Conservation (phyloP, 1,140 invertebrate species). For the Pachypsylla venusta region DNA sequence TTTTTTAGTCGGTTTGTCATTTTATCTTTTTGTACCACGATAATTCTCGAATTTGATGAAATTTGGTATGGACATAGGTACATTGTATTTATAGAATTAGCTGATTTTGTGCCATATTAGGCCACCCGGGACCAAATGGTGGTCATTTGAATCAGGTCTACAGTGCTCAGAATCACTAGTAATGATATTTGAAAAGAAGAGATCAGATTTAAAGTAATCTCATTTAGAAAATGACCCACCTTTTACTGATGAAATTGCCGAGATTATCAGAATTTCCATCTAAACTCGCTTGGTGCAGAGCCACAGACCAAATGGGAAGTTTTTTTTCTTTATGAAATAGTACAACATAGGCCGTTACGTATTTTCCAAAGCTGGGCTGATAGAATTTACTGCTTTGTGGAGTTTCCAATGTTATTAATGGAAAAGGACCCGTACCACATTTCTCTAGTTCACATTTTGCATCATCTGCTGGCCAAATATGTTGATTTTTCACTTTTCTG, state of each 20-base stretch:
- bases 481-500: background rate
- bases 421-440: background rate
- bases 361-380: background rate
- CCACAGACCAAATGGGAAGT: constrained; percentile 8
- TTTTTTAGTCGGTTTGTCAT: too few relatives aligned
- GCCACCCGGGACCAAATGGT: too few relatives aligned
- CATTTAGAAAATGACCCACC: too few relatives aligned
- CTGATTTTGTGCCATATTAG: too few relatives aligned
- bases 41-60: too few relatives aligned
- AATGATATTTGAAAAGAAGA: too few relatives aligned
- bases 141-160: too few relatives aligned
- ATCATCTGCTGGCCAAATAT: background rate
- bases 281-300: constrained; percentile 2
- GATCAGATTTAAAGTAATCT: too few relatives aligned
- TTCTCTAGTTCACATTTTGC: background rate
- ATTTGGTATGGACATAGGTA: too few relatives aligned
- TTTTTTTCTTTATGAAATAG: constrained; percentile 7
- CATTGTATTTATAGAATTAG: too few relatives aligned
- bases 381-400: background rate
- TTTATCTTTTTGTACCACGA: too few relatives aligned
- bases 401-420: constrained; percentile 6
- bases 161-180: too few relatives aligned
- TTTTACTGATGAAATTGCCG: background rate
- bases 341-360: constrained; percentile 10
- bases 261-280: background rate